Conservation (phyloP, 2,113 vertebrate species). For the Buteo buteo region DNA sequence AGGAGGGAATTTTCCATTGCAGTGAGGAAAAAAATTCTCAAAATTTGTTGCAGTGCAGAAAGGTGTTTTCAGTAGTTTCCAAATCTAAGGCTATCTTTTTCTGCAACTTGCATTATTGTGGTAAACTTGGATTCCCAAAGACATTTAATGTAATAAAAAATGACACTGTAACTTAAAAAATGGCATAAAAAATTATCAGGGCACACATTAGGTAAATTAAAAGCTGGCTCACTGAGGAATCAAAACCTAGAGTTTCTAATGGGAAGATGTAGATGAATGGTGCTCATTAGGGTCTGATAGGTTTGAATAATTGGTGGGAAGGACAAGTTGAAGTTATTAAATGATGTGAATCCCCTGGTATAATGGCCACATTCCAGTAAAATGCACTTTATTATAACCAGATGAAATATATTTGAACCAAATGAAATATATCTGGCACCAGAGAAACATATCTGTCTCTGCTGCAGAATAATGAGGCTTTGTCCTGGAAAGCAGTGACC, state of each 20-base stretch:
- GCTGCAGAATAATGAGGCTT: constrained; percentile 13
- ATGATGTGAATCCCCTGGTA: constrained; percentile 25
- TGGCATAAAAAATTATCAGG: not conserved
- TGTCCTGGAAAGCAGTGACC: constrained; percentile 8
- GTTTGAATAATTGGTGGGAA: constrained; percentile 21
- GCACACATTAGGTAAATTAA: constrained; percentile 2
- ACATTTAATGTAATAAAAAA: constrained; percentile 11
- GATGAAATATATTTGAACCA: constrained; percentile 35
- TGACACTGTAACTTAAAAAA: not conserved
- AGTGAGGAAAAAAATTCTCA: not conserved
- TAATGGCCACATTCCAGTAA: constrained; percentile 43
- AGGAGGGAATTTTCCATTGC: not conserved
- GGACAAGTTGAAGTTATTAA: constrained; percentile 40
- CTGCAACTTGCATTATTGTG: not conserved
- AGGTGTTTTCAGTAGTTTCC: not conserved
- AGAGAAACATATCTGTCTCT: constrained; percentile 9
- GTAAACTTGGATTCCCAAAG: not conserved
- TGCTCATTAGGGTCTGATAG: constrained; percentile 17
- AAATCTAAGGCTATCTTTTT: not conserved
- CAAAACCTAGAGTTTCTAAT: not conserved
- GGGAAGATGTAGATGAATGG: constrained; percentile 23
- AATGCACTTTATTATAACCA: constrained; percentile 44
- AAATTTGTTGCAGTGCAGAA: not conserved
- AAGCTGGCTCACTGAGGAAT: not conserved
- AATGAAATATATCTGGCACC: constrained; percentile 40